Evolutionary conservation across 2,888 invertebrate genomes (phyloP).

Genomic region (Cantharis flavilabris): DNA sequence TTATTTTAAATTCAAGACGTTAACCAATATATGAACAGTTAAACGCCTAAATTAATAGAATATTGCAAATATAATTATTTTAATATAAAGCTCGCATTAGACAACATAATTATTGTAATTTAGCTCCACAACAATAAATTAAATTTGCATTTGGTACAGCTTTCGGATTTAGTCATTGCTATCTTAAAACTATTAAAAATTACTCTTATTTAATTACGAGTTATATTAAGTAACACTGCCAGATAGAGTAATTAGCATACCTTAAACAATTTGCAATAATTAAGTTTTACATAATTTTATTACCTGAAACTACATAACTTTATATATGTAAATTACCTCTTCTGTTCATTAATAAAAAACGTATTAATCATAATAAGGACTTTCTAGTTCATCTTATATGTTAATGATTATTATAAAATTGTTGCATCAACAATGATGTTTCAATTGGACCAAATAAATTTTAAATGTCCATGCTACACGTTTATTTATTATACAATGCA

Average conservation of each 20-base stretch:
- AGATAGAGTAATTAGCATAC: background rate
- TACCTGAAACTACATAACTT: background rate
- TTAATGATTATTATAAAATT: background rate
- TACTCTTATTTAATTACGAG: background rate
- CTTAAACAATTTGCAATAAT: background rate
- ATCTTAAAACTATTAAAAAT: background rate
- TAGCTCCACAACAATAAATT: background rate
- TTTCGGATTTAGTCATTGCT: background rate
- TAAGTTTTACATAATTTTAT: background rate
- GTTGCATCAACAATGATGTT: background rate
- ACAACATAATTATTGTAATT: background rate
- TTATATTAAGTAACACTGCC: background rate
- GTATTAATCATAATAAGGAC: background rate
- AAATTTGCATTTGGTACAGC: background rate
- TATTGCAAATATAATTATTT: background rate
- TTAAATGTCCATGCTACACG: background rate
- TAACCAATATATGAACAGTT: background rate
- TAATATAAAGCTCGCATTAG: background rate
- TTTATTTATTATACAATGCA: background rate
- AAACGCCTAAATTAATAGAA: background rate
- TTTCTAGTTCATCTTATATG: background rate
- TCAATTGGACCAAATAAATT: background rate
- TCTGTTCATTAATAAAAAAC: background rate
- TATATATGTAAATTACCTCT: background rate
- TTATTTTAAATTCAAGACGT: background rate